These are phyloP conservation scores for Epizoanthus stellaris DNA, from an alignment of 92 coral and sea anemone genomes.

Conservation along the genomic window DNA sequence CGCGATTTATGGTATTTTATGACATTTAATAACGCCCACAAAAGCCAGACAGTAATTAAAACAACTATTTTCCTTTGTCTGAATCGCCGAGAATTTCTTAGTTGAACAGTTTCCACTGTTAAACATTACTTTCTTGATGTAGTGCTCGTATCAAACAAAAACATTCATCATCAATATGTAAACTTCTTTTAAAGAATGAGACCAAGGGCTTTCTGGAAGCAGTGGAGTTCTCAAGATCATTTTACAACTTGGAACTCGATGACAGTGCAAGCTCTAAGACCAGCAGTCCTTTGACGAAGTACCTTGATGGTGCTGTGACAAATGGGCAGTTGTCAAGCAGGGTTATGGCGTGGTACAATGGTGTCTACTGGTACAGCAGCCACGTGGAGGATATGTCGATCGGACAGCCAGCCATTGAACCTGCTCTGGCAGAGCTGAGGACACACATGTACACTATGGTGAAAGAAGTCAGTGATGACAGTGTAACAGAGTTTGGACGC, in stretches of 20 bases:
- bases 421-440: too few species aligned
- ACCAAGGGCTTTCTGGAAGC: constrained; percentile 12
- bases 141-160: too few species aligned
- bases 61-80: too few species aligned
- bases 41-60: too few species aligned
- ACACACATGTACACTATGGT: constrained; percentile 31
- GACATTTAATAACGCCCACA: too few species aligned
- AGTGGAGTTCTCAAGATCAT: constrained; percentile 11
- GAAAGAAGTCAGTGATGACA: not conserved
- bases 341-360: constrained; percentile 31
- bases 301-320: not conserved
- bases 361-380: constrained; percentile 9
- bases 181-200: not conserved
- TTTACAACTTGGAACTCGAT: not conserved
- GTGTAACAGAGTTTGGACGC: constrained; percentile 21
- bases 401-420: constrained; percentile 7
- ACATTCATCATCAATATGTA: not conserved
- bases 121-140: too few species aligned
- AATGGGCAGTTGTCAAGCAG: not conserved
- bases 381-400: constrained; percentile 15
- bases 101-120: too few species aligned
- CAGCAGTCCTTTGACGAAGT: not conserved
- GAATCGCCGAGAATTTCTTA: too few species aligned
- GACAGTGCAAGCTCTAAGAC: not conserved
- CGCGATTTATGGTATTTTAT: too few species aligned